Evolutionary conservation across 1,140 invertebrate genomes (phyloP), one percentile per base, ranked within the genome.

Genomic region (Lutraria rhynchaena): DNA sequence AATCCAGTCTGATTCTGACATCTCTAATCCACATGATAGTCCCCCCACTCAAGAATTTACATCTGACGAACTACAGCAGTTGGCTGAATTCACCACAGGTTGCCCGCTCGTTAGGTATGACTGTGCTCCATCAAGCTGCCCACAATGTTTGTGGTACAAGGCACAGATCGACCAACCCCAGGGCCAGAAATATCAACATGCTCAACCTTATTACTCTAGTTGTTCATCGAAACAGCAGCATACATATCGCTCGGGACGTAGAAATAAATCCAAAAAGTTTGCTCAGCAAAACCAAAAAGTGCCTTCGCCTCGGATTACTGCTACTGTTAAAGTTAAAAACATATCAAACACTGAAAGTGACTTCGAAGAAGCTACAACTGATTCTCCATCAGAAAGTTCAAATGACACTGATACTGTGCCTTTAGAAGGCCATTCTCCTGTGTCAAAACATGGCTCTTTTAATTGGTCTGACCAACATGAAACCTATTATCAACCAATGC

Each of bases 51-150:
- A 65, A 17, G 83, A 85, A 58, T 83, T 88, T 60, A 82, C 83
- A 1, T 37, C 75, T n/a, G 87, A 89, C 5, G 91, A 91, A 58
- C 80, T 92, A 17, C 84, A 89, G 44, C 83, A 85, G 31, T 81
- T 92, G 31, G 89, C 88, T 0, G 82, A 88, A 55, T 91, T 87
- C 61, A 89, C 91, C 17, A 88, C 89, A 5, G 91, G 91, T 5
- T 89, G 85, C 73, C 88, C 90, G 1, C 71, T 92, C n/a, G 86
- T 88, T 31, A 86, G 87, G 9, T 91, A 89, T 75, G 86, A 90
- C 61, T 90, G 88, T 46, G 71, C 87, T 0, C 88, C 89, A 0
- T 84, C 85, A 0, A 83, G 89, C 31, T 92, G 91, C 80, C 87
- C 90, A 5, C 87, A 90, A 46, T 92, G 91, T 41, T 84, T 86